phyloP scores from a whole-genome alignment of 2,797 vertebrate species.

The Neolamprologus multifasciatus region DNA sequence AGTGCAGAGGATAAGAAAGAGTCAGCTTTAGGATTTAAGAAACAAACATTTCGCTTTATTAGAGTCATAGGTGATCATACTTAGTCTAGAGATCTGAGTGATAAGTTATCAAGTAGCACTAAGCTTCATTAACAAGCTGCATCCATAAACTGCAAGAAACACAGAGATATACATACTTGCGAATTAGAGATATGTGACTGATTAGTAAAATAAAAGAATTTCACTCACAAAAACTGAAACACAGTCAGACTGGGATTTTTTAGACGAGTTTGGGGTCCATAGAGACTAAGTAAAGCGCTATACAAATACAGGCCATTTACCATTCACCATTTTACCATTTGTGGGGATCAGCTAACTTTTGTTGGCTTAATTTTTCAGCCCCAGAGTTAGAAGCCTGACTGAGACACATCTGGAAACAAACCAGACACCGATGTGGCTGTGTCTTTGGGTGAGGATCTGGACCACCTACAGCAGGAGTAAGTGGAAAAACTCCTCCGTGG shows the following conservation, averaged over 20 bases:
- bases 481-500: accelerated
- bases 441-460: not conserved
- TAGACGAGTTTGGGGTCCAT: too few species aligned
- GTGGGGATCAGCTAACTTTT: too few species aligned
- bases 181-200: not conserved
- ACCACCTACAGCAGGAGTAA: not conserved
- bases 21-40: not conserved
- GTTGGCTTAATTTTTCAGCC: too few species aligned
- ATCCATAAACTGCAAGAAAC: not conserved
- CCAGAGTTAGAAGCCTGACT: too few species aligned
- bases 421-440: not conserved
- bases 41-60: not conserved
- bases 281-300: not conserved
- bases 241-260: not conserved
- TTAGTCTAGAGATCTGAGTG: not conserved
- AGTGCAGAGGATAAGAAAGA: accelerated
- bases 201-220: not conserved
- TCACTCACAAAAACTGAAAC: not conserved
- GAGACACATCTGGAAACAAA: too few species aligned
- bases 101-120: not conserved
- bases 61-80: not conserved
- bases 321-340: not conserved
- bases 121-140: not conserved
- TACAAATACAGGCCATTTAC: not conserved
- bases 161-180: not conserved